These are phyloP conservation scores for Linyphia triangularis DNA, from an alignment of 2,888 invertebrate genomes.

Conservation along the genomic window DNA sequence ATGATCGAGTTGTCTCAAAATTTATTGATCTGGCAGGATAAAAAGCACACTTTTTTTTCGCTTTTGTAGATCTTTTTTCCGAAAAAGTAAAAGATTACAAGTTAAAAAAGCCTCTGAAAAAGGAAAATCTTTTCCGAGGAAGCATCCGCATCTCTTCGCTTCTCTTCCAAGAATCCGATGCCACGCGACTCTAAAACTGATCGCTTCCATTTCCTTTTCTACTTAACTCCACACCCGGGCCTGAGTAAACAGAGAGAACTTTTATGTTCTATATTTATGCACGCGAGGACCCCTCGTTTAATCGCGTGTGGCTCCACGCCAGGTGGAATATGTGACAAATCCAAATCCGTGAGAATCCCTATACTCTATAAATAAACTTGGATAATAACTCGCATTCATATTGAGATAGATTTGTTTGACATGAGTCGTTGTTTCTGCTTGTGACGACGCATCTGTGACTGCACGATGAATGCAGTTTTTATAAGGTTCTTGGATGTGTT, in stretches of 20 bases:
- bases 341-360: neutral
- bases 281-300: slow-evolving; percentile 24
- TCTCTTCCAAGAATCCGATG: slow-evolving; percentile 4
- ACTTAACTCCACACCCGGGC: neutral
- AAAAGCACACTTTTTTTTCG: too few species aligned
- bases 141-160: neutral
- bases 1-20: too few species aligned
- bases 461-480: too few species aligned
- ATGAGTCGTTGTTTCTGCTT: too few species aligned
- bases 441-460: too few species aligned
- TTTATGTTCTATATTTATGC: slow-evolving; percentile 49
- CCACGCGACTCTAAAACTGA: neutral
- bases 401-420: too few species aligned
- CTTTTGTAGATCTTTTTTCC: too few species aligned
- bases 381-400: slow-evolving; percentile 61
- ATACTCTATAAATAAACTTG: slow-evolving; percentile 39
- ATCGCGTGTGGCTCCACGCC: slow-evolving; percentile 65
- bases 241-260: slow-evolving; percentile 60
- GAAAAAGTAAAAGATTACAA: too few species aligned
- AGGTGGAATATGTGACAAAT: slow-evolving; percentile 31
- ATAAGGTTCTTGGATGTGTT: too few species aligned
- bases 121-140: neutral
- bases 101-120: neutral
- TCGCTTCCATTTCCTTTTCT: slow-evolving; percentile 33
- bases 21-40: too few species aligned